Evolutionary conservation across 2,113 vertebrate species (phyloP), one percentile per base, ranked within the genome.

Genomic region (Varanus salvator): DNA sequence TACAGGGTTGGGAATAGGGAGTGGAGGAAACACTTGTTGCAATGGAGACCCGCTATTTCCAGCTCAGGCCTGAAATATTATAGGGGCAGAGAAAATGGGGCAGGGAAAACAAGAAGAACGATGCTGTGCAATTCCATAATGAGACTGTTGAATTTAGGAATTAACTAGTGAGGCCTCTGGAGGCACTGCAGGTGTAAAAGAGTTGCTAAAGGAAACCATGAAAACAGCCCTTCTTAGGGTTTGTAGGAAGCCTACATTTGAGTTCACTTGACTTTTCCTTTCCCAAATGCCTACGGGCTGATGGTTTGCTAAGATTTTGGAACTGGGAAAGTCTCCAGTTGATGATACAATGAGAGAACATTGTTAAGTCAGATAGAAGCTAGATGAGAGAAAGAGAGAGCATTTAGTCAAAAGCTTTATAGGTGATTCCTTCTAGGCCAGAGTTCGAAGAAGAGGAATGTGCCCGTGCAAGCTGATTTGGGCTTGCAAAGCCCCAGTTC

Each of bases 31-130:
- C 92, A 87, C 85, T 90, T 93, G 87, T 77, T 87, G 74, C 84
- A 90, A 25, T 91, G 89, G 93, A 90, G 38, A 91, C 80, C 64
- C 85, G 90, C 48, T 8, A 90, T 89, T 92, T 92, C 85, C 90
- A 83, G 89, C 92, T 92, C 90, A 60, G 25, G 34, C 72, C 71
- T 76, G 23, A 78, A 92, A 89, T 85, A 72, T 38, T 91, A 21
- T 71, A 89, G 72, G 57, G 91, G 50, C n/a, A n/a, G n/a, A n/a
- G 50, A 84, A 85, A 15, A 69, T 25, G 12, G 23, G 69, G 68
- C 31, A 54, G 9, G 27, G 66, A 86, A 87, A 92, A 84, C 85
- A 75, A 75, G 69, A 90, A 75, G 29, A n/a, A 21, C 14, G 74
- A 75, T 57, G 1, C 31, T 75, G 29, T 25, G 80, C 84, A 78